Evolutionary conservation across 2,797 vertebrate genomes (phyloP).

Genomic region (Pseudotriccus pelzelni): DNA sequence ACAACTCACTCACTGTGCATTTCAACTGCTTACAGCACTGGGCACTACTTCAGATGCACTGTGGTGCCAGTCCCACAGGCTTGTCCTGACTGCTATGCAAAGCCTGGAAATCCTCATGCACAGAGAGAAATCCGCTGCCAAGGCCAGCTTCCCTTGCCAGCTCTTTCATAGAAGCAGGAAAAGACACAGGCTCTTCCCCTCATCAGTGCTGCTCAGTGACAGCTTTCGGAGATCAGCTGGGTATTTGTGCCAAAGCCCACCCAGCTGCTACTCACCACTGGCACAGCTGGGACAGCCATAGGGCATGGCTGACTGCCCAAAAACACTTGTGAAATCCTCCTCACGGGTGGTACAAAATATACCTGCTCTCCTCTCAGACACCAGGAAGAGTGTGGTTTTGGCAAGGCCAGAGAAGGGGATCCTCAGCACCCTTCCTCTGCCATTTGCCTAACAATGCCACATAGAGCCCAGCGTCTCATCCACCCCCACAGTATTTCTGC

Average conservation of each 20-base stretch:
- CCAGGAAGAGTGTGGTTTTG: not conserved
- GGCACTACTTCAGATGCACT: no score
- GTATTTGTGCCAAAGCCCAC: not conserved
- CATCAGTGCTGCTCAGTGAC: not conserved
- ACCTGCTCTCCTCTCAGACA: not conserved
- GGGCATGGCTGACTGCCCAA: not conserved
- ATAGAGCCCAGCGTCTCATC: not conserved
- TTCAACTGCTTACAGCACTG: not conserved
- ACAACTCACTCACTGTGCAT: not conserved
- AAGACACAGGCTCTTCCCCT: not conserved
- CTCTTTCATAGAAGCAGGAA: not conserved
- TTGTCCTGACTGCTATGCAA: not conserved
- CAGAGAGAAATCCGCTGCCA: not conserved
- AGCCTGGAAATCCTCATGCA: not conserved
- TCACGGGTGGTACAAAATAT: not conserved
- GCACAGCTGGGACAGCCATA: not conserved
- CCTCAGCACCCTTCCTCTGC: not conserved
- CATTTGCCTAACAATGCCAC: rapidly evolving
- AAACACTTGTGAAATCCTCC: not conserved
- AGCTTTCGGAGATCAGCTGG: rapidly evolving
- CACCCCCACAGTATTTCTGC: not conserved
- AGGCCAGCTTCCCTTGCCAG: not conserved
- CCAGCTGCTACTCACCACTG: not conserved
- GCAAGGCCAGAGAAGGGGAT: not conserved
- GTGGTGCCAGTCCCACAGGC: not conserved